A percentile compares a stretch with the other conserved stretches of the same genome.
These are phyloP conservation scores for Mastigias papua DNA, from an alignment of 30 jellyfish, hydroid and myxozoan species.

Conservation along the genomic window DNA sequence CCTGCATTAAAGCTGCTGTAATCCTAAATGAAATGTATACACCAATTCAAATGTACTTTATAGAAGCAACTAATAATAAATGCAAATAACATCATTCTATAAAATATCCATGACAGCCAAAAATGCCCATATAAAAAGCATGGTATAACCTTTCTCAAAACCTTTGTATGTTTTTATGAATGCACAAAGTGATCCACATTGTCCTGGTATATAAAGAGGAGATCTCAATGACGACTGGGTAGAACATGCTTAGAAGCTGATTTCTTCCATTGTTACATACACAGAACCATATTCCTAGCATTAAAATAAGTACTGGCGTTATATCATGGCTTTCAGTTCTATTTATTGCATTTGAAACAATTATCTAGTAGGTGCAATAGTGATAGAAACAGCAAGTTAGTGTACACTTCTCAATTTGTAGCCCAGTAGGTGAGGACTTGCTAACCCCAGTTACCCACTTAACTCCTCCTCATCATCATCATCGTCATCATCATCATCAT, in stretches of 20 bases:
- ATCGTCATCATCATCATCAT: no score
- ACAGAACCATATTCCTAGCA: constrained; percentile 19
- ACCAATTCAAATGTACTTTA: no score
- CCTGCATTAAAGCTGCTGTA: constrained; percentile 25
- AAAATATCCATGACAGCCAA: no score
- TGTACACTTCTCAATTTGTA: no score
- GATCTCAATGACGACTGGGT: constrained; percentile 27
- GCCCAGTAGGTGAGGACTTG: no score
- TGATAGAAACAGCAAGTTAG: no score
- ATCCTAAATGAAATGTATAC: not conserved
- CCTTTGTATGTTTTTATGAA: not conserved
- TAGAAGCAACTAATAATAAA: not conserved
- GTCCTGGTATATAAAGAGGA: constrained; percentile 6
- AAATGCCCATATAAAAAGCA: no score
- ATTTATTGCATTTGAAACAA: no score
- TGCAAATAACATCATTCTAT: not conserved
- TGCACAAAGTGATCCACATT: not conserved
- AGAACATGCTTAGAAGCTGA: constrained; percentile 3
- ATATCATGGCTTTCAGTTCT: not conserved
- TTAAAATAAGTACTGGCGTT: not conserved
- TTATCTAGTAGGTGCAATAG: no score
- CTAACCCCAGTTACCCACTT: no score
- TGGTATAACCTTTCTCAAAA: not conserved
- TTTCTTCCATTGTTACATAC: constrained; percentile 19
- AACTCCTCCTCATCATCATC: no score